Conservation (phyloP, 2,113 vertebrate species). For the Oryzias melastigma region DNA sequence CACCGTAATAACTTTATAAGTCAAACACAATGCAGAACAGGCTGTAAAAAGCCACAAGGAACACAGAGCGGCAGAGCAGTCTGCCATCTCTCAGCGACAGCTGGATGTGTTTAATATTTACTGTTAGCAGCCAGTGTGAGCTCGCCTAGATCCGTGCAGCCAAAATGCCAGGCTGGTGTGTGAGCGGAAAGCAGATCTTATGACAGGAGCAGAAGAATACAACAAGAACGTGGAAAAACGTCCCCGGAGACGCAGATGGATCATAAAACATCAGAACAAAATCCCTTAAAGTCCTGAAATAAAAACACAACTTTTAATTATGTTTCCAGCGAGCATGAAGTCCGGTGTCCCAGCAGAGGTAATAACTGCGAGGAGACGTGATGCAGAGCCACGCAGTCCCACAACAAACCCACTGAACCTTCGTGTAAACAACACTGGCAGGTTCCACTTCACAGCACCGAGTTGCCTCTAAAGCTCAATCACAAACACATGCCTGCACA, state of each 20-base stretch:
- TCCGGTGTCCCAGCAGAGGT: slow-evolving; percentile 19
- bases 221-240: no score
- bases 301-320: slow-evolving; percentile 12
- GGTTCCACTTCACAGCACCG: slow-evolving; percentile 28
- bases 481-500: slow-evolving; percentile 18
- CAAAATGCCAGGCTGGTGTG: slow-evolving; percentile 31
- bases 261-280: no score
- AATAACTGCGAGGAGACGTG: slow-evolving; percentile 5
- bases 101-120: slow-evolving; percentile 65
- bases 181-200: slow-evolving; percentile 20
- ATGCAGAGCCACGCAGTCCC: slow-evolving; percentile 10
- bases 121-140: slow-evolving; percentile 32
- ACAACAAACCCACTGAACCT: slow-evolving; percentile 31
- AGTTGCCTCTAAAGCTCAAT: slow-evolving; percentile 12
- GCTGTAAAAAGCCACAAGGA: slow-evolving; percentile 33
- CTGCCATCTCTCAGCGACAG: slow-evolving; percentile 40
- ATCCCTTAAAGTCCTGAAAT: no score
- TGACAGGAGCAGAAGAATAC: no score
- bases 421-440: slow-evolving; percentile 24
- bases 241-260: neutral
- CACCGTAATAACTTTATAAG: slow-evolving; percentile 26
- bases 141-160: slow-evolving; percentile 15
- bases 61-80: slow-evolving; percentile 2
- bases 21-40: slow-evolving; percentile 40
- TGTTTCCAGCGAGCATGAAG: slow-evolving; percentile 26